phyloP scores from a whole-genome alignment of 1,140 invertebrate genomes.

The Bombus confusus region DNA sequence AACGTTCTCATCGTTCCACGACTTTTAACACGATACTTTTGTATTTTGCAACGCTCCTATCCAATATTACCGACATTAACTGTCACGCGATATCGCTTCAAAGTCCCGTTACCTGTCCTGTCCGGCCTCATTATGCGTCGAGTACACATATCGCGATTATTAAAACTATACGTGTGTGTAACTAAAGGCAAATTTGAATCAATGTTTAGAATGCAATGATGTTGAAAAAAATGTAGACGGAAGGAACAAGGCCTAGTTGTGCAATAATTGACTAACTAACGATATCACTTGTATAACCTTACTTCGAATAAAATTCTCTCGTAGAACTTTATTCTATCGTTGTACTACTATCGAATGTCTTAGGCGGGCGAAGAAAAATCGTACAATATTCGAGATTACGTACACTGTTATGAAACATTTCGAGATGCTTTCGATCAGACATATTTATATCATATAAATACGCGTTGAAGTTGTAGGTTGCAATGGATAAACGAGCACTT shows the following conservation, averaged over 20 bases:
- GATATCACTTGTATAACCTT: not conserved
- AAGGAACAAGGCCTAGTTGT: not conserved
- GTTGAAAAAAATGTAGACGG: not conserved
- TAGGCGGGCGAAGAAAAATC: not conserved
- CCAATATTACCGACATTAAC: slow-evolving; percentile 43
- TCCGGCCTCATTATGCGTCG: slow-evolving; percentile 40
- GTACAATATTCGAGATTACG: not conserved
- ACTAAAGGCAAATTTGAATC: not conserved
- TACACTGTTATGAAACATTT: not conserved
- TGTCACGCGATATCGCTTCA: slow-evolving; percentile 69
- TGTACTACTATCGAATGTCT: not conserved
- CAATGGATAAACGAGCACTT: slow-evolving; percentile 11
- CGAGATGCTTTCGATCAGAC: not conserved
- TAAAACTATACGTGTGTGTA: no score
- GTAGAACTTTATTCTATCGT: not conserved
- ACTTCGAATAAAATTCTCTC: not conserved
- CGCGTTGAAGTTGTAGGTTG: not conserved
- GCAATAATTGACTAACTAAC: not conserved
- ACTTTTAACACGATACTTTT: slow-evolving; percentile 69
- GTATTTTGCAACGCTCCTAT: slow-evolving; percentile 27
- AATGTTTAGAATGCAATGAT: not conserved
- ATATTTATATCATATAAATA: no score
- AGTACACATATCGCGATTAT: not conserved
- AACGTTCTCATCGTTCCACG: slow-evolving; percentile 61
- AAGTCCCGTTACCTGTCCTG: slow-evolving; percentile 53